A percentile compares a stretch with the other conserved stretches of the same genome.
Evolutionary conservation across 2,113 vertebrate genomes (phyloP).

Genomic region (Odontesthes bonariensis): DNA sequence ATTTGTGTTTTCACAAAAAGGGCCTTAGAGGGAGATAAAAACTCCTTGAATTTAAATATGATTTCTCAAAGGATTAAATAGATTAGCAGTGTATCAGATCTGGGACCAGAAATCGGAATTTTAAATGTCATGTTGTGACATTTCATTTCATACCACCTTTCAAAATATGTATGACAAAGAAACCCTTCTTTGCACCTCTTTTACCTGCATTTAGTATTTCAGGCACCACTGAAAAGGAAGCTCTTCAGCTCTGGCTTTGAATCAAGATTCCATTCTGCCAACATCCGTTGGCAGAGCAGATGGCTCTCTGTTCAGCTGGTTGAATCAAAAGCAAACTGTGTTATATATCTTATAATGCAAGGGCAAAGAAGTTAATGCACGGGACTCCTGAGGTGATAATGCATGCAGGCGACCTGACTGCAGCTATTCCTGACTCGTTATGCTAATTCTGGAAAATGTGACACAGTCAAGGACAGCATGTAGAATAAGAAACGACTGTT

Average conservation of each 20-base stretch:
- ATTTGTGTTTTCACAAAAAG: conserved; percentile 1
- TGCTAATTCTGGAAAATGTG: background rate
- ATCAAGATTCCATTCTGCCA: conserved; percentile 13
- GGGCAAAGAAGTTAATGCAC: conserved; percentile 29
- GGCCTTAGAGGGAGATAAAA: conserved; percentile 7
- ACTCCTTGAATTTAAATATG: conserved; percentile 20
- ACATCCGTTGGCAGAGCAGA: conserved; percentile 31
- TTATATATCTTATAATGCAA: conserved; percentile 26
- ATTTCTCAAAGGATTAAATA: background rate
- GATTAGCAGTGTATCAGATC: background rate
- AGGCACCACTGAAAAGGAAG: conserved; percentile 4
- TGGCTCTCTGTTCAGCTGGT: conserved; percentile 25
- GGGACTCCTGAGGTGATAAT: conserved; percentile 3
- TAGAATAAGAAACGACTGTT: background rate
- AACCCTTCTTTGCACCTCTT: background rate
- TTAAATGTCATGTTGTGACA: background rate
- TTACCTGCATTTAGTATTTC: background rate
- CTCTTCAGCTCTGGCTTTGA: conserved; percentile 9
- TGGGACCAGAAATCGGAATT: background rate
- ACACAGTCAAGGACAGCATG: background rate
- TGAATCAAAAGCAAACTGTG: conserved; percentile 24
- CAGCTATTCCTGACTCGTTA: background rate
- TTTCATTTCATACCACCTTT: background rate
- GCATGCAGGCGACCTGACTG: conserved; percentile 14
- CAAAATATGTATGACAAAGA: too few relatives aligned